Evolutionary conservation across 2,797 vertebrate species (phyloP).

Genomic region (Adelosebastes latens): DNA sequence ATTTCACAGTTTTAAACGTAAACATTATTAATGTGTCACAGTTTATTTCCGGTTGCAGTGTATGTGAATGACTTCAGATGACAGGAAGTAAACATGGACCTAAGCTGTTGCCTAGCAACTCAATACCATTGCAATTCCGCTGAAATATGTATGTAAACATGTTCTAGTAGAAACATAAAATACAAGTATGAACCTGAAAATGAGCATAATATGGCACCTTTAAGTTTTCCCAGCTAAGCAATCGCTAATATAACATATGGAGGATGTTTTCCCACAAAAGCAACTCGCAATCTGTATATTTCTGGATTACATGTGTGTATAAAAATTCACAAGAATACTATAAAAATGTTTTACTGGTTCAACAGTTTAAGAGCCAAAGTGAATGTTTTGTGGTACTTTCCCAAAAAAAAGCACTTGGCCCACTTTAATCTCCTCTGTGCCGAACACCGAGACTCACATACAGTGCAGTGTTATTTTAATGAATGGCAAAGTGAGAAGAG

Average conservation of each 20-base stretch:
- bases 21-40: too few species aligned
- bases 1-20: too few species aligned
- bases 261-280: conserved; percentile 23
- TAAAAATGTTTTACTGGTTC: conserved; percentile 47
- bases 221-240: neutral
- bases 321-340: conserved; percentile 40
- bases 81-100: too few species aligned
- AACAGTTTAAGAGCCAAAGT: conserved; percentile 7
- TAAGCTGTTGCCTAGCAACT: too few species aligned
- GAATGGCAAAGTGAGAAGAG: conserved; percentile 36
- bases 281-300: neutral
- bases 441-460: conserved; percentile 5
- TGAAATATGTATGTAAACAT: too few species aligned
- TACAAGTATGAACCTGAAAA: too few species aligned
- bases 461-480: conserved; percentile 24
- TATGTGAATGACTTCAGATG: too few species aligned
- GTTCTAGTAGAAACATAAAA: too few species aligned
- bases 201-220: too few species aligned
- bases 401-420: conserved; percentile 6
- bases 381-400: conserved; percentile 25
- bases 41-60: too few species aligned
- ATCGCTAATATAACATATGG: neutral
- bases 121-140: too few species aligned
- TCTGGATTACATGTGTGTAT: conserved; percentile 16
- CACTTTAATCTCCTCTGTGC: neutral